A percentile compares a stretch with the other conserved stretches of the same genome.
phyloP scores from a whole-genome alignment of 2,797 vertebrate species.

The Helicolenus hilgendorfi region DNA sequence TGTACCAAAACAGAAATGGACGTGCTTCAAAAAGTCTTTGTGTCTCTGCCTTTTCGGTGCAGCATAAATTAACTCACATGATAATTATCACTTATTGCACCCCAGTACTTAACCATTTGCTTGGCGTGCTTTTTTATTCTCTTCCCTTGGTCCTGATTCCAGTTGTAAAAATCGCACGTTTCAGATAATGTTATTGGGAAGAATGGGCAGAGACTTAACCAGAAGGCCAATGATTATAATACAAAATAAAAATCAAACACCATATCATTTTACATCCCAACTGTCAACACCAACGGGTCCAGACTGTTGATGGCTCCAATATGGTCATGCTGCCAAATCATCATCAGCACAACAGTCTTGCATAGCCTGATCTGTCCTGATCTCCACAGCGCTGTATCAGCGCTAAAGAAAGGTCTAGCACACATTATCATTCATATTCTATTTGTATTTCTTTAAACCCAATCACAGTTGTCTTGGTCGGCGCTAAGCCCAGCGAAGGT shows the following conservation, averaged over 20 bases:
- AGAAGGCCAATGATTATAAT: neutral
- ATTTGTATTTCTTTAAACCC: neutral
- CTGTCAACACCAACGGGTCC: neutral
- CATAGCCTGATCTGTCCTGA: neutral
- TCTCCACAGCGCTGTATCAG: neutral
- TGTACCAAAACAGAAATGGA: neutral
- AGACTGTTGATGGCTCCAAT: neutral
- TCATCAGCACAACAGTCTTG: neutral
- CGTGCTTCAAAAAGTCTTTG: neutral
- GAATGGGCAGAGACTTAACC: neutral
- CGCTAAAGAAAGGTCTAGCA: neutral
- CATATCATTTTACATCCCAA: neutral
- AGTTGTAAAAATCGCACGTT: neutral
- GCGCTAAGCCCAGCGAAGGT: neutral
- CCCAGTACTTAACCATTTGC: neutral
- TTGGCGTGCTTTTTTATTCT: neutral
- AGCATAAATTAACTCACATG: neutral
- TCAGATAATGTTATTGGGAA: neutral
- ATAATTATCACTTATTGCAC: neutral
- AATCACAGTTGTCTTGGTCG: neutral
- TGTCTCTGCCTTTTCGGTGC: neutral
- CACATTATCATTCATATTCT: neutral
- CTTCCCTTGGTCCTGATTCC: neutral
- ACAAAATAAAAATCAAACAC: neutral
- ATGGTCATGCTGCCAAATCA: neutral